These are phyloP conservation scores for Parapsyche elsis DNA, from an alignment of 1,140 invertebrate genomes.

Conservation along the genomic window DNA sequence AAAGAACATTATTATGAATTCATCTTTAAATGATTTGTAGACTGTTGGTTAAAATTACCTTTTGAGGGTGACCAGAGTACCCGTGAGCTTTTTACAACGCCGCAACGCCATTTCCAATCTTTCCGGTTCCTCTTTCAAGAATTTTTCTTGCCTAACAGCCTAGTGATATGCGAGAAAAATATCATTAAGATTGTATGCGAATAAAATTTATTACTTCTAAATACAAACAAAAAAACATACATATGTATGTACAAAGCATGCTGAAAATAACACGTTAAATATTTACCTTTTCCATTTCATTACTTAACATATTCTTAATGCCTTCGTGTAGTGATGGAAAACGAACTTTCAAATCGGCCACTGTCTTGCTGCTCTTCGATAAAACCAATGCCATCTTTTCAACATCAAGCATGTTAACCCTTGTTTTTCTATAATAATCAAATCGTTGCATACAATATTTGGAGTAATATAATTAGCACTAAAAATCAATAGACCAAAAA, in stretches of 20 bases:
- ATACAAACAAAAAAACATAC: neutral
- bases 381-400: slow-evolving; percentile 95
- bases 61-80: slow-evolving; percentile 95
- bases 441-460: no score
- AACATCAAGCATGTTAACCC: slow-evolving; percentile 96
- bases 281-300: slow-evolving; percentile 88
- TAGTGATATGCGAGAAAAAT: slow-evolving; percentile 41
- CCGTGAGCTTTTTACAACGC: slow-evolving; percentile 95
- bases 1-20: neutral
- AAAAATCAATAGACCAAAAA: no score
- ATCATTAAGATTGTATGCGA: no score
- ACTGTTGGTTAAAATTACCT: slow-evolving; percentile 72
- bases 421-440: slow-evolving; percentile 72
- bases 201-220: no score
- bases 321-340: slow-evolving; percentile 91
- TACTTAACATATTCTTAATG: slow-evolving; percentile 86
- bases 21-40: neutral
- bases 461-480: no score
- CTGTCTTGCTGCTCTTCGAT: slow-evolving; percentile 82
- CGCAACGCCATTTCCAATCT: slow-evolving; percentile 89
- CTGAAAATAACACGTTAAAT: slow-evolving; percentile 27
- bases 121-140: slow-evolving; percentile 95
- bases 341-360: slow-evolving; percentile 92
- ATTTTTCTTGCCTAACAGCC: slow-evolving; percentile 94
- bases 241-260: no score